Evolutionary conservation across 1,140 invertebrate genomes (phyloP).

Genomic region (Bombus affinis): DNA sequence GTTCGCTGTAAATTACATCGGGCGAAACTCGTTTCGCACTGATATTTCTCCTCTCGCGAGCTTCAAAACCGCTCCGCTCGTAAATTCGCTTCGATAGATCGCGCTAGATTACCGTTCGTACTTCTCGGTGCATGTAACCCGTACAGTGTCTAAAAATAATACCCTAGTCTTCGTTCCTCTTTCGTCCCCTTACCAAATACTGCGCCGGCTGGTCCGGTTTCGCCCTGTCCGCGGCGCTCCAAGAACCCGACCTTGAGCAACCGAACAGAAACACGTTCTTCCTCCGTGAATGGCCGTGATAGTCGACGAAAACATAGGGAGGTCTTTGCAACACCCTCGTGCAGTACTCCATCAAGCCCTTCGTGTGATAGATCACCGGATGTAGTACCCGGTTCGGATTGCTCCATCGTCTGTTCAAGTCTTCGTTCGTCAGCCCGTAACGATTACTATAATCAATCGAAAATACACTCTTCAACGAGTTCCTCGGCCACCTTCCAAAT

Average conservation of each 20-base stretch:
- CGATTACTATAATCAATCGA: slow-evolving; percentile 86
- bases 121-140: slow-evolving; percentile 2
- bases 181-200: slow-evolving; percentile 83
- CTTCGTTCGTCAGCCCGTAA: slow-evolving; percentile 91
- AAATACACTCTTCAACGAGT: neutral
- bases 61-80: neutral
- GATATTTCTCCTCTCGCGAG: neutral
- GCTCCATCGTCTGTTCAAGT: slow-evolving; percentile 91
- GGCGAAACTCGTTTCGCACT: neutral
- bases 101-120: slow-evolving; percentile 42
- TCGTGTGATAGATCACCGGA: slow-evolving; percentile 92
- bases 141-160: slow-evolving; percentile 57
- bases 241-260: slow-evolving; percentile 88
- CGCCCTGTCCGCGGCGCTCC: slow-evolving; percentile 84
- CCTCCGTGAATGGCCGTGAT: slow-evolving; percentile 93
- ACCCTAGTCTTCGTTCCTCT: slow-evolving; percentile 24
- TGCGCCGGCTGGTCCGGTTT: slow-evolving; percentile 84
- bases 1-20: slow-evolving; percentile 9
- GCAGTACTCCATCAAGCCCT: slow-evolving; percentile 87
- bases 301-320: slow-evolving; percentile 92
- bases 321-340: slow-evolving; percentile 84
- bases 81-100: slow-evolving; percentile 32
- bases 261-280: slow-evolving; percentile 96
- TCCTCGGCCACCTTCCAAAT: rapidly evolving
- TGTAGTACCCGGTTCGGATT: slow-evolving; percentile 88